phyloP scores from a whole-genome alignment of 2,113 vertebrate species.

The Bombycilla garrulus region DNA sequence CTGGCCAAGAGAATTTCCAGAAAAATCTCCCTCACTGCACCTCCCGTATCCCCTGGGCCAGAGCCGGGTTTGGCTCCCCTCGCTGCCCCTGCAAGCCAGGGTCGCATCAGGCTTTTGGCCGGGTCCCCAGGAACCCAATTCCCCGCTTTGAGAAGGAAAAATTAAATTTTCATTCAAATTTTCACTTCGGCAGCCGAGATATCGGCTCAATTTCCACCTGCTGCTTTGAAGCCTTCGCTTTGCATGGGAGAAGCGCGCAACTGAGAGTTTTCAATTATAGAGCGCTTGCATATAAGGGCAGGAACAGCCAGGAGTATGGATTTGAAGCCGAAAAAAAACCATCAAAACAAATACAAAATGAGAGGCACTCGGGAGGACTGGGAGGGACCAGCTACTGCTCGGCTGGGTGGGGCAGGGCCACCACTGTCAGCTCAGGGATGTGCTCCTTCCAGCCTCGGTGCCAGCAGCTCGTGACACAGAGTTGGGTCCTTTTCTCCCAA shows the following conservation, averaged over 20 bases:
- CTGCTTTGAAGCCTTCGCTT: constrained; percentile 19
- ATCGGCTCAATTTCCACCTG: constrained; percentile 58
- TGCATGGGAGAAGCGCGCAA: not conserved
- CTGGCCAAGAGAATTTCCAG: not conserved
- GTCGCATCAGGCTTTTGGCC: rapidly evolving
- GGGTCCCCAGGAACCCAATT: not conserved
- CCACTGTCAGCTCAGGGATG: rapidly evolving
- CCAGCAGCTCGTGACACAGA: not conserved
- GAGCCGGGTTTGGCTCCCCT: not conserved
- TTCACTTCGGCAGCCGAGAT: not conserved
- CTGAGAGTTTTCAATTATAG: constrained; percentile 54
- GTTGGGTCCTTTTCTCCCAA: not conserved
- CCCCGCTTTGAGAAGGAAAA: not conserved
- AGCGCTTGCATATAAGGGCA: not conserved
- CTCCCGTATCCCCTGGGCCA: not conserved
- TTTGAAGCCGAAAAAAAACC: not conserved
- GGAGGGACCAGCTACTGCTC: not conserved
- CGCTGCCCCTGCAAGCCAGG: not conserved
- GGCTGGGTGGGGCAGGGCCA: not conserved
- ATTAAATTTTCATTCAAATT: constrained; percentile 47
- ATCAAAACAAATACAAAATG: not conserved
- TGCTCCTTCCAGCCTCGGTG: not conserved
- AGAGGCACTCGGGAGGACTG: not conserved
- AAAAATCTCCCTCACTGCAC: not conserved
- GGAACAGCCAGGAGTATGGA: not conserved